Evolutionary conservation across 2,113 vertebrate species (phyloP).

Genomic region (Phoenicopterus ruber): DNA sequence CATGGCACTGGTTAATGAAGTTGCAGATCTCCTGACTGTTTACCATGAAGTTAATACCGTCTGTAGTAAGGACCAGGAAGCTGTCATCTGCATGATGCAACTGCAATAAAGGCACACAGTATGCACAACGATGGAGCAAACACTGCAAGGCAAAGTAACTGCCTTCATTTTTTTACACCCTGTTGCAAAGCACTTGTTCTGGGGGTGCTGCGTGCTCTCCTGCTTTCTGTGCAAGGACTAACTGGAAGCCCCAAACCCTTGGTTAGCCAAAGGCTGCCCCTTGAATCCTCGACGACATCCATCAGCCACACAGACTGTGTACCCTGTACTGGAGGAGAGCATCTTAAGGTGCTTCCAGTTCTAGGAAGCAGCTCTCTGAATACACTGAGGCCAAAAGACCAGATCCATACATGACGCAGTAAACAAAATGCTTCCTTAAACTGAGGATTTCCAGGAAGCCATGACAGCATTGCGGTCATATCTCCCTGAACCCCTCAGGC

Average conservation of each 20-base stretch:
- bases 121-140: fast-evolving
- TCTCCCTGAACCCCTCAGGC: not conserved
- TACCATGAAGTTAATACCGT: constrained; percentile 97
- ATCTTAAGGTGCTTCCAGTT: not conserved
- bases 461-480: too few species aligned
- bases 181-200: not conserved
- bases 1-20: constrained; percentile 90
- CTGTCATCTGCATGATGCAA: constrained; percentile 87
- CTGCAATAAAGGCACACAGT: constrained; percentile 63
- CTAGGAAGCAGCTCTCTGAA: not conserved
- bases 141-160: not conserved
- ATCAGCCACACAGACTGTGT: not conserved
- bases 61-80: constrained; percentile 94
- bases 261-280: not conserved
- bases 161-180: too few species aligned
- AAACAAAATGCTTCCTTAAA: not conserved
- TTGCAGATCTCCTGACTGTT: constrained; percentile 98
- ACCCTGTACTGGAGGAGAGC: not conserved
- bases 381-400: not conserved
- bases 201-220: not conserved
- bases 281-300: not conserved
- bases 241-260: not conserved
- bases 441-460: not conserved
- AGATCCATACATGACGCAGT: not conserved
- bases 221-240: not conserved